phyloP scores from a whole-genome alignment of 2,888 invertebrate genomes.

The Pammene fasciana region DNA sequence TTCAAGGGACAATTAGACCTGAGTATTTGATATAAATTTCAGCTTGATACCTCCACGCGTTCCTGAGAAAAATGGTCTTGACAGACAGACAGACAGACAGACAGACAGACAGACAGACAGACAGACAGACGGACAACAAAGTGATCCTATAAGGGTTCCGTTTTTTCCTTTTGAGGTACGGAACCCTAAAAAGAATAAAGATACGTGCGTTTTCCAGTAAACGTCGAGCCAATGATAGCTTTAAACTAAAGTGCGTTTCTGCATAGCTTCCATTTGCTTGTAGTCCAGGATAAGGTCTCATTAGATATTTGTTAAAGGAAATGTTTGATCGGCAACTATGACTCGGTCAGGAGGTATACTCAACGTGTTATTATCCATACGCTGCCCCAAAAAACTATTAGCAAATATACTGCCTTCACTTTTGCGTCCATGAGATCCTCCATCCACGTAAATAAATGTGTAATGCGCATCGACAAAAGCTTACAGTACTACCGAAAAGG shows the following conservation, averaged over 20 bases:
- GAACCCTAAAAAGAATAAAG: neutral
- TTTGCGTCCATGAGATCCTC: neutral
- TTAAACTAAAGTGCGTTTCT: neutral
- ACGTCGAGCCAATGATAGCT: neutral
- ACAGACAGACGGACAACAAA: too few species aligned
- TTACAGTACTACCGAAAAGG: neutral
- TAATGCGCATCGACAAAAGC: neutral
- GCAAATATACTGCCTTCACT: neutral
- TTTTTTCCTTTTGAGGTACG: too few species aligned
- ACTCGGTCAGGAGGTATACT: neutral
- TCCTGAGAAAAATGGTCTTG: too few species aligned
- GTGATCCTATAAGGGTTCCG: too few species aligned
- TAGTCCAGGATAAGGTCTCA: neutral
- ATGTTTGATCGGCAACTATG: neutral
- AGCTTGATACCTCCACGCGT: too few species aligned
- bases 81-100: too few species aligned
- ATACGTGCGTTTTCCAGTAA: neutral
- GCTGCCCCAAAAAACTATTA: neutral
- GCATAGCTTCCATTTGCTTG: neutral
- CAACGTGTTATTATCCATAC: neutral
- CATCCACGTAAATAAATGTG: constrained; percentile 1
- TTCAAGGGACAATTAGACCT: too few species aligned
- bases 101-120: too few species aligned
- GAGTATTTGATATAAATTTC: too few species aligned
- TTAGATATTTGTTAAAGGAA: neutral